Evolutionary conservation across 2,797 vertebrate species (phyloP), one percentile per base, ranked within the genome.

Genomic region (Geotrypetes seraphini): DNA sequence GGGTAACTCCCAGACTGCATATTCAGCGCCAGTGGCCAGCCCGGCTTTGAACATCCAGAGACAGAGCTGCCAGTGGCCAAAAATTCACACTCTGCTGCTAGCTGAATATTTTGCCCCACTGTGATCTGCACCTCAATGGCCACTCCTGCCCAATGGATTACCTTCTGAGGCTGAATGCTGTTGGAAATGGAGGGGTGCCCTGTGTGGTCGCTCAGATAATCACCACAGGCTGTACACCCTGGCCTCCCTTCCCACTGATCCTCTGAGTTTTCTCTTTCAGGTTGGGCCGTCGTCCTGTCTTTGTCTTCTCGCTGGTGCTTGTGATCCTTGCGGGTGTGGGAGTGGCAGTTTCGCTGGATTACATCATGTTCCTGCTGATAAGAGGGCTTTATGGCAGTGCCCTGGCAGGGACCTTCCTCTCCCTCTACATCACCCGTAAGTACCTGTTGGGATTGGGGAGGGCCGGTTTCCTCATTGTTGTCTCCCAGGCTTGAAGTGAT

Each of bases 351-450:
- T 83, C 87, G 1, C 45, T 60, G 47, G 63, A 63, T 2, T 72
- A 74, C 0, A 14, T 71, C 7, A 59, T 62, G 39, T 83, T 92
- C 9, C 71, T 89, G 36, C 39, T 81, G 13, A 58, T 88, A 1
- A 73, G 80, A 14, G 74, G 92, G 38, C 69, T 68, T 21, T 86
- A 87, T 0, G 86, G 87, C 7, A 52, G 66, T 0, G 36, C 57
- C 9, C 75, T 92, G 34, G 87, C 88, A 0, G 91, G 90, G 1
- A 73, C 86, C 19, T 81, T 85, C 52, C 38, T 97, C 1, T 71
- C 88, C 19, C 83, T 90, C 3, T 93, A 86, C 4, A 67, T 94
- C 14, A 53, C 78, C n/a, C 71, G 63, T 71, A 44, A 74, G 75
- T 66, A 28, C 1, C 1, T 10, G 20, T 10, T 10, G 10, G 7